Evolutionary conservation across 2,113 vertebrate species (phyloP), one percentile per base, ranked within the genome.

Genomic region (Butastur rufipennis): DNA sequence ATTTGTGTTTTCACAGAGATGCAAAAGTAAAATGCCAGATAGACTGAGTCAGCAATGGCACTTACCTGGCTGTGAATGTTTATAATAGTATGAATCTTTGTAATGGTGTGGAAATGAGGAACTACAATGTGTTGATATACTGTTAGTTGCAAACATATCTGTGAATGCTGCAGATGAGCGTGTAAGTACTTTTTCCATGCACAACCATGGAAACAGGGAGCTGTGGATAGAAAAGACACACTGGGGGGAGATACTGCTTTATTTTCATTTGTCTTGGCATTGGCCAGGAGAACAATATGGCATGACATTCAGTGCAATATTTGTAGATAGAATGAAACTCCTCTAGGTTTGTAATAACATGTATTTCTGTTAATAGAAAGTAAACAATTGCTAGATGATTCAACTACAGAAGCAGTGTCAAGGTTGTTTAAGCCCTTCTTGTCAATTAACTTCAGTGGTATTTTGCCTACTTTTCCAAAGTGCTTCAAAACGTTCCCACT

Each of bases 231-330:
- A 81, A 90, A 40, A 86, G 14, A 15, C 13, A 43, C 12, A 67
- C 8, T 0, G 1, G 2, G 0, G 18, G 19, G 0, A 53, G 27
- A 62, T 48, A 32, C 2, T 13, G 27, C 0, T 40, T 31, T 17
- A 42, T 68, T 48, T 32, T 11, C 4, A 27, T 55, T 72, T 84
- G 3, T 61, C 23, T 74, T 78, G 29, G 2, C 25, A 63, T 13
- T 23, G 32, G 3, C 20, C 20, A 61, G 38, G 23, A 77, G n/a
- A 83, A 27, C 2, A 52, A 21, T 18, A 19, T 7, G 4, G 9
- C 18, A 42, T 13, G 67, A 65, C 0, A 6, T 61, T 59, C 47
- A 56, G 8, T 63, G 27, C 11, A 73, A 25, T 42, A 43, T 68
- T 29, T 55, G 18, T 21, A 43, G 23, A 26, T 13, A 45, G 26